Evolutionary conservation across 2,888 invertebrate genomes (phyloP).

Genomic region (Plutella xylostella): DNA sequence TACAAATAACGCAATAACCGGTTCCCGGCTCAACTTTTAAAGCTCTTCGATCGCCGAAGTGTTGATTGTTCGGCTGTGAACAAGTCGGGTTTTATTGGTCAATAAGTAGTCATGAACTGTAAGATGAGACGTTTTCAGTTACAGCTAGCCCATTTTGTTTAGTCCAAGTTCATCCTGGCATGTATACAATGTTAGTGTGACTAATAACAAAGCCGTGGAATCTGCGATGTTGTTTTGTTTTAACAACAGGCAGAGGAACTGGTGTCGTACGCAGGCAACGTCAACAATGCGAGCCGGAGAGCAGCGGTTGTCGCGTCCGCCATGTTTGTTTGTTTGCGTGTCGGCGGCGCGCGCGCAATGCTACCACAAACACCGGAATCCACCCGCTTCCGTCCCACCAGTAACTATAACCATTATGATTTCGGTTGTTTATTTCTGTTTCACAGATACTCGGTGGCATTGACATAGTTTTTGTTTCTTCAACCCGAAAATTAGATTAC

Average conservation of each 20-base stretch:
- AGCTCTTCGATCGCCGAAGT: too few relatives aligned
- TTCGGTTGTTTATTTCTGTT: slow-evolving; percentile 7
- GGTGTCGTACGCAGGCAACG: not conserved
- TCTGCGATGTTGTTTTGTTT: not conserved
- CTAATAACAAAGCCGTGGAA: not conserved
- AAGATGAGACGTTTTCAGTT: too few relatives aligned
- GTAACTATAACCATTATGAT: too few relatives aligned
- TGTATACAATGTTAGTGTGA: not conserved
- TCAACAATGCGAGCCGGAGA: slow-evolving; percentile 9
- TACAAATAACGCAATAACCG: slow-evolving; percentile 12
- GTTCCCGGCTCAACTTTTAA: slow-evolving; percentile 8
- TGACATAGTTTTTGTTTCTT: slow-evolving; percentile 48
- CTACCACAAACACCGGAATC: slow-evolving; percentile 21
- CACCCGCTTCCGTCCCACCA: slow-evolving; percentile 30
- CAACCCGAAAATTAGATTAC: not conserved
- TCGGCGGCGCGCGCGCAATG: slow-evolving; percentile 30
- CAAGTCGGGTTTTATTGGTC: too few relatives aligned
- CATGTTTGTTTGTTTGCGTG: slow-evolving; percentile 26
- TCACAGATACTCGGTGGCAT: slow-evolving; percentile 28
- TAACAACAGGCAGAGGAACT: slow-evolving; percentile 3
- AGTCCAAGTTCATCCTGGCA: not conserved
- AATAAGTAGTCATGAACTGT: too few relatives aligned
- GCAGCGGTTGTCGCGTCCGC: slow-evolving; percentile 21
- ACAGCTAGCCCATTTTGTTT: too few relatives aligned
- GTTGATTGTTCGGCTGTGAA: too few relatives aligned